A percentile compares a stretch with the other conserved stretches of the same genome.
Evolutionary conservation across 2,113 vertebrate species (phyloP).

Genomic region (Eptatretus burgeri): DNA sequence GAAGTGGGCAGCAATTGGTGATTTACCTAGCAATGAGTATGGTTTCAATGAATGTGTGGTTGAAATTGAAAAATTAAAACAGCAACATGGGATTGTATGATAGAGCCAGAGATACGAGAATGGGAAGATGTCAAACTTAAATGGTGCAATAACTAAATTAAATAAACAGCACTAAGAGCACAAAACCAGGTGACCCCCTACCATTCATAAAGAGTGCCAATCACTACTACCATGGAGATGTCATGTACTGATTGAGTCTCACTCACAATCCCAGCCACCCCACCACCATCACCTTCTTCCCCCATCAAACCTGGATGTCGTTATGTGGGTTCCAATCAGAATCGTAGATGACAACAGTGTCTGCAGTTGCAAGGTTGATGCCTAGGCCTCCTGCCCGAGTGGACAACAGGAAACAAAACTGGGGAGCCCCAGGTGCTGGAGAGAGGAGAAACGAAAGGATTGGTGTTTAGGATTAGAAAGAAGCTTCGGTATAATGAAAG

Average conservation of each 20-base stretch:
- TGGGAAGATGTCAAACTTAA: background rate
- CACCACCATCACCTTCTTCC: too few species aligned
- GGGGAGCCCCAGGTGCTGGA: slow-evolving; percentile 64
- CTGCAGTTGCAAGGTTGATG: slow-evolving; percentile 83
- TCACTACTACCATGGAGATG: too few species aligned
- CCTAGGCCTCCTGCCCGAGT: slow-evolving; percentile 86
- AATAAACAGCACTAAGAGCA: too few species aligned
- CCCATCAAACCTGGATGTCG: slow-evolving; percentile 58
- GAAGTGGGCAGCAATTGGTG: background rate
- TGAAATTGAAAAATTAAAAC: too few species aligned
- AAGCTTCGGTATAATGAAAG: too few species aligned
- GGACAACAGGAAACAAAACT: slow-evolving; percentile 89
- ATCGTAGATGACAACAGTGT: slow-evolving; percentile 89
- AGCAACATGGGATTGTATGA: background rate
- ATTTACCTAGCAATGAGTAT: too few species aligned
- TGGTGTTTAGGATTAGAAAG: too few species aligned
- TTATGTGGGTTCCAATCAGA: slow-evolving; percentile 98
- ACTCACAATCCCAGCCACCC: too few species aligned
- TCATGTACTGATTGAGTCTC: too few species aligned
- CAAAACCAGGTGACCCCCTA: too few species aligned
- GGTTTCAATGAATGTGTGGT: too few species aligned
- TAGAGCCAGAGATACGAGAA: background rate
- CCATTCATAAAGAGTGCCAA: too few species aligned
- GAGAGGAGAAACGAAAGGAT: background rate
- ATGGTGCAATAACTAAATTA: background rate